Evolutionary conservation across 2,888 invertebrate species (phyloP).

Genomic region (Spodoptera littoralis): DNA sequence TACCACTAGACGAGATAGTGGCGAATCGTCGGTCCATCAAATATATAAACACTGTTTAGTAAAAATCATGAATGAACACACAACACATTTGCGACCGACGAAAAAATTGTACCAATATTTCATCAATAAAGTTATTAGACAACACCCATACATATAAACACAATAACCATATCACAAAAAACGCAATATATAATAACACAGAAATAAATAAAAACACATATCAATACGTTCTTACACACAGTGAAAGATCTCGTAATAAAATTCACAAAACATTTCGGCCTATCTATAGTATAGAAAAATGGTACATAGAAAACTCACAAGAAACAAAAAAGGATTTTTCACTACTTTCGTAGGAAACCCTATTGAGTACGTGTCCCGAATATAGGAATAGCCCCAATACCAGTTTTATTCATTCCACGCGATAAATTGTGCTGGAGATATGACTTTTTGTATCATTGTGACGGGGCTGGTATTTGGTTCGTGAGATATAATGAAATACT

Average conservation of each 20-base stretch:
- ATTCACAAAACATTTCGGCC: constrained; percentile 6
- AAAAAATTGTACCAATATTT: too few relatives aligned
- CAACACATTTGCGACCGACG: too few relatives aligned
- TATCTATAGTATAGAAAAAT: constrained; percentile 3
- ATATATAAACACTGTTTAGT: too few relatives aligned
- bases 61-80: too few relatives aligned
- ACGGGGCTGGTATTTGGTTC: constrained; percentile 27
- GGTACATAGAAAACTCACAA: constrained; percentile 11
- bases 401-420: constrained; percentile 29
- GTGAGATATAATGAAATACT: background rate
- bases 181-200: background rate
- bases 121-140: too few relatives aligned
- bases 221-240: background rate
- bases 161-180: too few relatives aligned
- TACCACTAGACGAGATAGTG: too few relatives aligned
- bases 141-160: too few relatives aligned
- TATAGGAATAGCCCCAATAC: constrained; percentile 31
- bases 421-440: constrained; percentile 22
- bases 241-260: constrained; percentile 8
- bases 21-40: too few relatives aligned
- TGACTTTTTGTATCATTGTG: constrained; percentile 15
- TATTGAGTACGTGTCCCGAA: constrained; percentile 43
- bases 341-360: constrained; percentile 8
- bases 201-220: constrained; percentile 3
- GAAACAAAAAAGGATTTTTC: constrained; percentile 24